phyloP scores from a whole-genome alignment of 2,888 invertebrate species.

The Dioctria rufipes region DNA sequence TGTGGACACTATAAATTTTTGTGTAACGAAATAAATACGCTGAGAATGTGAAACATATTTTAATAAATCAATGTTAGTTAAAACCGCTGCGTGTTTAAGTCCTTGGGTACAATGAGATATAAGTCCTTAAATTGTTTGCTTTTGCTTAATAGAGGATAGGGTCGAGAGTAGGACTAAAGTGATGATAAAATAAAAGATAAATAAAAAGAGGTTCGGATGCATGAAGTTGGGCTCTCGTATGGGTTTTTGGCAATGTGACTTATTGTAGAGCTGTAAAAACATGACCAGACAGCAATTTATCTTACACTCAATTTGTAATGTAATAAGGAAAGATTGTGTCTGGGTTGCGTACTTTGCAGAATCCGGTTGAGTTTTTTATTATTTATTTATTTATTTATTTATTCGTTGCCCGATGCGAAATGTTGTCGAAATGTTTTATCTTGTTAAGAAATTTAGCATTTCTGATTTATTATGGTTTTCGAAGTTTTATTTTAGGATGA shows the following conservation, averaged over 20 bases:
- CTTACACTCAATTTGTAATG: conserved; percentile 21
- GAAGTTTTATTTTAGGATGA: too few relatives aligned
- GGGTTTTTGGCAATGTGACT: background rate
- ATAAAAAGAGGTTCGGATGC: background rate
- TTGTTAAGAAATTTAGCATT: background rate
- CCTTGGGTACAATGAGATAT: too few relatives aligned
- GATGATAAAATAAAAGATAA: conserved; percentile 5
- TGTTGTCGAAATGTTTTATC: background rate
- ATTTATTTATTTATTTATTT: conserved; percentile 36
- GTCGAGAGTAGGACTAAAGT: background rate
- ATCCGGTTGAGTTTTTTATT: conserved; percentile 9
- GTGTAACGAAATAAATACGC: conserved; percentile 21
- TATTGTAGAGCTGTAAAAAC: background rate
- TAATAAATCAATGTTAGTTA: conserved; percentile 50
- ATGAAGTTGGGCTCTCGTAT: conserved; percentile 2
- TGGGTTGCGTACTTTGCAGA: background rate
- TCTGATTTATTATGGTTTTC: background rate
- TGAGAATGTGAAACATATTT: conserved; percentile 35
- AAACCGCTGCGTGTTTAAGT: background rate
- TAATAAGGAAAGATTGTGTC: conserved; percentile 21
- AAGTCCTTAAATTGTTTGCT: conserved; percentile 18
- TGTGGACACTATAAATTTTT: conserved; percentile 32
- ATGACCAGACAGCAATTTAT: background rate
- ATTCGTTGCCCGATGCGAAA: conserved; percentile 12
- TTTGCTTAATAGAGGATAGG: background rate